phyloP scores from a whole-genome alignment of 2,113 vertebrate genomes.

The Carassius gibelio region DNA sequence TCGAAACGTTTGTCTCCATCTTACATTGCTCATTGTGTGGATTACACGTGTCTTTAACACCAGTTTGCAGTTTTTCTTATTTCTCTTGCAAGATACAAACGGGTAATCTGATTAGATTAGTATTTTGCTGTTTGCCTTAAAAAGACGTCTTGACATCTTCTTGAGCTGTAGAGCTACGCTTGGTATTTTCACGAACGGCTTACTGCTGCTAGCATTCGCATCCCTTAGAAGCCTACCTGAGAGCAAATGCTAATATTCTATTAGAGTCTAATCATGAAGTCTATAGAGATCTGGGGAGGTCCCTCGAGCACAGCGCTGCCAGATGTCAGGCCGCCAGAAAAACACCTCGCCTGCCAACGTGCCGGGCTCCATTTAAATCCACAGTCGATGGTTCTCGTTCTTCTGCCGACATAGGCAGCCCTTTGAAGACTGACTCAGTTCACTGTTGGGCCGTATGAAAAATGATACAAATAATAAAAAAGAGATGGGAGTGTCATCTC shows the following conservation, averaged over 20 bases:
- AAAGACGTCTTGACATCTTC: slow-evolving; percentile 4
- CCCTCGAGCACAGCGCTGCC: slow-evolving; percentile 80
- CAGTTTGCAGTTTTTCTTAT: background rate
- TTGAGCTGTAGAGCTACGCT: slow-evolving; percentile 31
- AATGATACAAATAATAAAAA: background rate
- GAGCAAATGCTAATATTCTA: slow-evolving; percentile 88
- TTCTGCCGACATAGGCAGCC: slow-evolving; percentile 59
- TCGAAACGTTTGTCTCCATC: background rate
- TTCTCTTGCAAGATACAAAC: background rate
- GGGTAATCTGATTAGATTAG: background rate
- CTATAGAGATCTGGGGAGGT: slow-evolving; percentile 80
- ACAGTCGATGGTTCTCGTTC: slow-evolving; percentile 67
- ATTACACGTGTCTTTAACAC: background rate
- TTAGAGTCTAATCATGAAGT: slow-evolving; percentile 84
- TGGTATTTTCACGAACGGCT: slow-evolving; percentile 62
- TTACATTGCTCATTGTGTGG: slow-evolving; percentile 2
- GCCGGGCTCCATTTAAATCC: slow-evolving; percentile 80
- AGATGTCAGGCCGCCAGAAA: slow-evolving; percentile 84
- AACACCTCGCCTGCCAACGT: slow-evolving; percentile 79
- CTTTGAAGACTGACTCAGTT: slow-evolving; percentile 71
- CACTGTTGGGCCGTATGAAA: slow-evolving; percentile 57
- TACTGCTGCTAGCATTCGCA: slow-evolving; percentile 73
- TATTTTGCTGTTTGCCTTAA: background rate
- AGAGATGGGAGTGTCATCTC: slow-evolving; percentile 57
- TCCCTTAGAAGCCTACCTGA: slow-evolving; percentile 77